Base-by-base conservation (phyloP, 2,888 invertebrate species). In the Hoplodrina ambigua region DNA sequence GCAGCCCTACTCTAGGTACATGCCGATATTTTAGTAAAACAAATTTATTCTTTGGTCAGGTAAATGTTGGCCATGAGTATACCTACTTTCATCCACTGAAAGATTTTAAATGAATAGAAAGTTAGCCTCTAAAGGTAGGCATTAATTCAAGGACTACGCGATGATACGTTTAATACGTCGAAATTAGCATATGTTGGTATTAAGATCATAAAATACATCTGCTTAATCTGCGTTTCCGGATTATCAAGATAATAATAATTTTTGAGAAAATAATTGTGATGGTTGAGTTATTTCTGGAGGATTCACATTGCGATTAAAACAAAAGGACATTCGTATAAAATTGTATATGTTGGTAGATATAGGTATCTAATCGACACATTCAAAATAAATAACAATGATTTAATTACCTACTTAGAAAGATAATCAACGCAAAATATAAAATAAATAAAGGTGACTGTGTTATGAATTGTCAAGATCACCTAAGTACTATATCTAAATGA, bases 201-300 rank as follows among this genome's bases (percentile, higher is more conserved):
- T 8, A 37, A 7, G 13, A 20, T 53, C 19, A 41, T 70, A 49
- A 68, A 65, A 20, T 5, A 17, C 19, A 30, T 30, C 25, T 17
- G 41, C 53, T 10, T 67, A 19, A 30, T 30, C 25, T 13, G 41
- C 53, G 13, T 67, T 33, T 67, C 41, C 13, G 15, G 15, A 68
- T 68, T 68, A 53, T 53, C 41, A 44, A 53, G n/a, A 33, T 30
- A 44, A 52, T 0, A 41, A 41, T 41, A 41, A 13, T 41, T 41
- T 41, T 3, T 13, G 13, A 41, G 41, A 41, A 41, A 13, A 13
- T 2, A 2, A 13, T 41, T 13, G 8, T 41, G 41, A 13, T 41
- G 11, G 41, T 41, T 13, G 41, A 41, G 41, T 13, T 41, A 3
- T 46, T 3, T 17, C 17, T 46, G 17, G 6, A 46, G 4, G 6